Evolutionary conservation across 2,797 vertebrate genomes (phyloP).

Genomic region (Mormyrops boulengeri): DNA sequence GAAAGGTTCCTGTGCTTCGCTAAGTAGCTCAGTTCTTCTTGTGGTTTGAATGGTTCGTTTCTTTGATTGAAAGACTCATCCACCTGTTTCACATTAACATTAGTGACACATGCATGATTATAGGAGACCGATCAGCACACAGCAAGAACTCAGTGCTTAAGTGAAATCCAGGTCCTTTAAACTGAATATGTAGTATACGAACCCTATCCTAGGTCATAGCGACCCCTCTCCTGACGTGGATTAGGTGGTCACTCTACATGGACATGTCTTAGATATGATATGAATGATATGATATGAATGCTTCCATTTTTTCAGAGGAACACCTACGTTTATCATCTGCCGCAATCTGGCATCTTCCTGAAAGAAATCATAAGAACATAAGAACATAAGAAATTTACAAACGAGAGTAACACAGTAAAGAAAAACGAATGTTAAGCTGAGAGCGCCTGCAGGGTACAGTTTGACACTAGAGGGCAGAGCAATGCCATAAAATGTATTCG

Average conservation of each 20-base stretch:
- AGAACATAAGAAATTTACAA: too few species aligned
- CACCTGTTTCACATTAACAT: not conserved
- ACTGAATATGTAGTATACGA: not conserved
- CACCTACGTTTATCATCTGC: conserved; percentile 62
- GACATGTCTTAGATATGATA: not conserved
- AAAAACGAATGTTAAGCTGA: not conserved
- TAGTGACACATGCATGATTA: not conserved
- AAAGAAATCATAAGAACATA: conserved; percentile 40
- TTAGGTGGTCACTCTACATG: not conserved
- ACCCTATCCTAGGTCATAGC: not conserved
- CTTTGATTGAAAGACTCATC: not conserved
- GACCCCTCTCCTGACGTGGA: not conserved
- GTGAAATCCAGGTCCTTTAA: not conserved
- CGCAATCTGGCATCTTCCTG: conserved; percentile 66
- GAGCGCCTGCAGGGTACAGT: not conserved
- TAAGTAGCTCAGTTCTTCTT: not conserved
- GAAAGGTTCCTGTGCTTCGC: not conserved
- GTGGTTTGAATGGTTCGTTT: not conserved
- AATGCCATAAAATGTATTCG: conserved; percentile 13
- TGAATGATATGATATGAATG: not conserved
- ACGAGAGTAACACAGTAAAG: not conserved
- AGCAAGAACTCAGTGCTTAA: not conserved
- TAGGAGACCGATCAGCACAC: not conserved
- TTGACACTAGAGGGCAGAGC: conserved; percentile 45
- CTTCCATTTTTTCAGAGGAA: not conserved